Evolutionary conservation across 2,113 vertebrate genomes (phyloP), one percentile per base, ranked within the genome.

Genomic region (Chunga burmeisteri): DNA sequence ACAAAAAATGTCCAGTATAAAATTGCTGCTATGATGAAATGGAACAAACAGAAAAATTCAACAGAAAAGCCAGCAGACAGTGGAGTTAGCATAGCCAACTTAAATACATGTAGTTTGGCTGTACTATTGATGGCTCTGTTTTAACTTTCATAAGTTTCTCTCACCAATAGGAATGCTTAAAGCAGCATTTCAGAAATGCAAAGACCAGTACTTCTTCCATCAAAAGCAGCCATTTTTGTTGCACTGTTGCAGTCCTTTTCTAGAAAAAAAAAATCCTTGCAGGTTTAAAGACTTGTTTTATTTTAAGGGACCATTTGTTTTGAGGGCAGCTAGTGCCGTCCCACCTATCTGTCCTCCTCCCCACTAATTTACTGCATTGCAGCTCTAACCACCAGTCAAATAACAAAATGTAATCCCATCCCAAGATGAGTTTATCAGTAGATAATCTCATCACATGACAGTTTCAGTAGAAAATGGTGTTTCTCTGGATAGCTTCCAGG

Each of bases 371-470:
- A 36, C 86, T 91, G 52, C 84, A 49, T 20, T 71, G 47, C 68
- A 81, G 77, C 72, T 93, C 66, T 73, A 56, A 91, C 86, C 90
- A 78, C 25, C 68, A 85, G 81, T 81, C 89, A 82, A 88, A 96
- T 68, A 95, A 79, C 3, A 18, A 88, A 86, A 77, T 70, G 46
- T 93, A 93, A 93, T 93, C 92, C 70, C 86, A 88, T 86, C 89
- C 87, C 75, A 81, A 78, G n/a, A 95, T 83, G 73, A 94, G 75
- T 96, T 96, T 94, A 91, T 97, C 53, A 0, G 71, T 63, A 89
- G 74, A 91, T 96, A 96, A 96, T 97, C 94, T 95, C 93, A 81
- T 96, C 85, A 94, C 91, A 81, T 94, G 88, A 86, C 86, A 80
- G 81, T 93, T 97, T 95, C 78, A 91, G 72, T 86, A 94, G 87